Evolutionary conservation across 35 echinoderm and acorn worm genomes (phyloP), one percentile per base, ranked within the genome.

Genomic region (Chiridota heheva): DNA sequence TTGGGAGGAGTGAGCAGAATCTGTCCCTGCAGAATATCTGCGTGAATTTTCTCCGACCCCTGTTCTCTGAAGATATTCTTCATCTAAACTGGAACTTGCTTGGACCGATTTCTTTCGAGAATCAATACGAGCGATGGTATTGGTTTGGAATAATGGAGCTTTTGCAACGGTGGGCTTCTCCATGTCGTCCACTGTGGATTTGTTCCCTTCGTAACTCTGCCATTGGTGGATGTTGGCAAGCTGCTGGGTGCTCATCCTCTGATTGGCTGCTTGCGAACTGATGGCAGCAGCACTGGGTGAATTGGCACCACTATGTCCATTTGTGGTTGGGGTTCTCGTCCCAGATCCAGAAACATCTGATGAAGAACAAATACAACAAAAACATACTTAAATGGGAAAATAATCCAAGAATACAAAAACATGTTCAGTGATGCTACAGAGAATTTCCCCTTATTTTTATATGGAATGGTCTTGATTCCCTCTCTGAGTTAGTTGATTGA

Each of bases 1-100:
- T 2, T 77, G 25, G 20, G 91, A 90, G 24, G 91, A 89, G 4
- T 80, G 53, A 7, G 91, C 86, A 16, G 87, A 90, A 72, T 96
- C 92, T 20, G 75, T 76, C 18, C 71, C 85, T 24, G 17, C 47
- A 20, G 90, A 93, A 67, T 76, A 63, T 45, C 90, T 92, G 20
- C 89, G 60, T 4, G 42, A 41, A 5, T 49, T 37, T 29, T 60
- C 75, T 31, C 51, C 22, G 13, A 58, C 17, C 20, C 7, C 70
- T n/a, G n/a, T n/a, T n/a, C n/a, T n/a, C n/a, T n/a, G n/a, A n/a
- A n/a, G n/a, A n/a, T n/a, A n/a, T n/a, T n/a, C n/a, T n/a, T n/a
- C n/a, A n/a, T n/a, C n/a, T n/a, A n/a, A n/a, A n/a, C n/a, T n/a
- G n/a, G n/a, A n/a, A n/a, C n/a, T n/a, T n/a, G n/a, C n/a, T n/a